A percentile compares a stretch with the other conserved stretches of the same genome.
phyloP scores from a whole-genome alignment of 2,888 invertebrate genomes.

The Portevinia maculata region DNA sequence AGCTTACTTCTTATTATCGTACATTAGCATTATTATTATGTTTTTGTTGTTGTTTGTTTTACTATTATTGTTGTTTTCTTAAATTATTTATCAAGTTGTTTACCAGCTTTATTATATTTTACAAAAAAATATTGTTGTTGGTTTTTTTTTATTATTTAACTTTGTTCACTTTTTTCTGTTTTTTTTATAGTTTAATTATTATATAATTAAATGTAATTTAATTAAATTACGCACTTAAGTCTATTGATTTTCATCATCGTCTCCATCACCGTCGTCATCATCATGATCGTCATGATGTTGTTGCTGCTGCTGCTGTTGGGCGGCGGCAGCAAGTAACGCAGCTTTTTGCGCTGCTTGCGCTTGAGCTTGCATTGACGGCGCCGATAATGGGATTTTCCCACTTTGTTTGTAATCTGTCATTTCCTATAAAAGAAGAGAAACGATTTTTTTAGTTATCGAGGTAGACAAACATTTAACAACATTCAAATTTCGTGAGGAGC shows the following conservation, averaged over 20 bases:
- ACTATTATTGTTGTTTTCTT: constrained; percentile 31
- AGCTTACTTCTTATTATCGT: constrained; percentile 69
- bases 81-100: constrained; percentile 53
- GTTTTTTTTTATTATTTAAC: constrained; percentile 67
- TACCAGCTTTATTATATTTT: constrained; percentile 72
- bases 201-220: constrained; percentile 70
- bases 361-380: constrained; percentile 82
- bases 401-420: constrained; percentile 83
- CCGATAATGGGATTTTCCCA: constrained; percentile 83
- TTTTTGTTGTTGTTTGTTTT: constrained; percentile 39
- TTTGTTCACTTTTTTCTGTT: constrained; percentile 69
- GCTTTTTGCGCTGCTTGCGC: constrained; percentile 81
- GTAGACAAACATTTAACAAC: no score
- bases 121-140: constrained; percentile 73
- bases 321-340: constrained; percentile 82
- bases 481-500: no score
- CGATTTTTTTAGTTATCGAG: no score
- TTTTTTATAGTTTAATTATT: constrained; percentile 65
- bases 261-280: constrained; percentile 82
- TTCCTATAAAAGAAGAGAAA: constrained; percentile 78
- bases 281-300: constrained; percentile 82
- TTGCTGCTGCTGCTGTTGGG: constrained; percentile 78
- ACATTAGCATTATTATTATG: constrained; percentile 62
- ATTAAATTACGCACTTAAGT: constrained; percentile 79
- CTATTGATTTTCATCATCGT: constrained; percentile 83